Conservation (phyloP, 2,888 invertebrate species). For the Leptinotarsa peninsularis region DNA sequence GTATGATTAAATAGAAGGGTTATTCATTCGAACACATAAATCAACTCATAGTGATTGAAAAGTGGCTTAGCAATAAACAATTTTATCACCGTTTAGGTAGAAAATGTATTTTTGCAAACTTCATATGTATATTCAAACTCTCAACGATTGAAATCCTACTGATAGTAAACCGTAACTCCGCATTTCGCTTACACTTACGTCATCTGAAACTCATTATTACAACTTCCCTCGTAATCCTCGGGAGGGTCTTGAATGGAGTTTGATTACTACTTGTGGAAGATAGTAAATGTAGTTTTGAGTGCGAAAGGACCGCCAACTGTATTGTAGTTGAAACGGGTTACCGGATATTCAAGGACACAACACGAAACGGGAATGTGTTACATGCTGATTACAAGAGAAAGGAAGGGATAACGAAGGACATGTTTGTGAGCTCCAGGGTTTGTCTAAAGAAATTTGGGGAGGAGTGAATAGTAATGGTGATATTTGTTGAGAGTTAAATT, state of each 20-base stretch:
- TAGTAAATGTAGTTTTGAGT: slow-evolving; percentile 16
- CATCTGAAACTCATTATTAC: slow-evolving; percentile 10
- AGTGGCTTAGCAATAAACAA: too few species aligned
- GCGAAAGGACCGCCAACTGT: slow-evolving; percentile 11
- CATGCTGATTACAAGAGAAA: neutral
- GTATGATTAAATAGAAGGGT: too few species aligned
- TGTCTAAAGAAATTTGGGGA: neutral
- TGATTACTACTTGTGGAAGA: slow-evolving; percentile 7
- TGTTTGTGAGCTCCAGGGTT: neutral
- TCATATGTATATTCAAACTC: too few species aligned
- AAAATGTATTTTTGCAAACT: too few species aligned
- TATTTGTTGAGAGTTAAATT: neutral
- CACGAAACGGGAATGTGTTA: slow-evolving; percentile 10
- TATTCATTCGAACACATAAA: too few species aligned
- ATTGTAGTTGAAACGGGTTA: slow-evolving; percentile 7
- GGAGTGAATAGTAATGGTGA: neutral
- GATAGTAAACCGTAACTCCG: neutral
- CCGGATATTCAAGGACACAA: slow-evolving; percentile 7
- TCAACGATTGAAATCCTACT: too few species aligned
- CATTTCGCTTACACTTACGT: neutral
- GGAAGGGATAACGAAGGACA: neutral
- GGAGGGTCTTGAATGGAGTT: slow-evolving; percentile 17
- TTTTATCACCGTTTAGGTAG: too few species aligned
- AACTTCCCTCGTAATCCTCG: neutral
- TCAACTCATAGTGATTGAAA: too few species aligned